A percentile compares a stretch with the other conserved stretches of the same genome.
Evolutionary conservation across 2,113 vertebrate species (phyloP).

Genomic region (Hippolais icterina): DNA sequence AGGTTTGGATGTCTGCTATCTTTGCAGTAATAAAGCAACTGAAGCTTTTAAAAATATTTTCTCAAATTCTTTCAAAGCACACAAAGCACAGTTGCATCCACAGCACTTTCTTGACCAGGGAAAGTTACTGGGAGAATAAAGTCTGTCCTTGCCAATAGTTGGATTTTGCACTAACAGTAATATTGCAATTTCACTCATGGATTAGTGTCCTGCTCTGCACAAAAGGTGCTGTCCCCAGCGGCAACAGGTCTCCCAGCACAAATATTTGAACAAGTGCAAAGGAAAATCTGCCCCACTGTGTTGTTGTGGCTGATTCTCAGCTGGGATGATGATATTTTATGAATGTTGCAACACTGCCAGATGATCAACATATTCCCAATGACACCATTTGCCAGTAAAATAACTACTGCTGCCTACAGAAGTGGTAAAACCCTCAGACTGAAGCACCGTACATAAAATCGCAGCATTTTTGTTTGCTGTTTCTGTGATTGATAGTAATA

Average conservation of each 20-base stretch:
- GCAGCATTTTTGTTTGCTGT: conserved; percentile 46
- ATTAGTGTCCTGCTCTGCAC: neutral
- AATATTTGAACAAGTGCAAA: neutral
- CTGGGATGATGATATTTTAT: conserved; percentile 42
- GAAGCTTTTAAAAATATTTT: neutral
- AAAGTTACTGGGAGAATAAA: neutral
- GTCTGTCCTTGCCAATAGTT: neutral
- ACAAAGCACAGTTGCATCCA: neutral
- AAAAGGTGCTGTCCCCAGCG: neutral
- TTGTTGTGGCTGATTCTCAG: conserved; percentile 24
- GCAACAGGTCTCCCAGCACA: neutral
- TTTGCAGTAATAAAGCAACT: neutral
- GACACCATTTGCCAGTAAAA: conserved; percentile 45
- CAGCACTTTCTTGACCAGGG: neutral
- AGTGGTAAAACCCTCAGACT: conserved; percentile 41
- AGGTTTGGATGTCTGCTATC: neutral
- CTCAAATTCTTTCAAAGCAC: neutral
- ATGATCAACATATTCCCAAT: conserved; percentile 46
- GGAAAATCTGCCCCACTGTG: neutral
- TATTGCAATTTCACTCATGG: neutral
- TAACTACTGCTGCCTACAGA: conserved; percentile 36
- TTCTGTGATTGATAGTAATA: conserved; percentile 50
- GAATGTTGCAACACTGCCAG: conserved; percentile 22
- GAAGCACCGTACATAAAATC: conserved; percentile 55
- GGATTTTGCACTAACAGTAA: neutral